Evolutionary conservation across 35 echinoderm and acorn worm genomes (phyloP), one percentile per base, ranked within the genome.

Genomic region (Stichopus chloronotus): DNA sequence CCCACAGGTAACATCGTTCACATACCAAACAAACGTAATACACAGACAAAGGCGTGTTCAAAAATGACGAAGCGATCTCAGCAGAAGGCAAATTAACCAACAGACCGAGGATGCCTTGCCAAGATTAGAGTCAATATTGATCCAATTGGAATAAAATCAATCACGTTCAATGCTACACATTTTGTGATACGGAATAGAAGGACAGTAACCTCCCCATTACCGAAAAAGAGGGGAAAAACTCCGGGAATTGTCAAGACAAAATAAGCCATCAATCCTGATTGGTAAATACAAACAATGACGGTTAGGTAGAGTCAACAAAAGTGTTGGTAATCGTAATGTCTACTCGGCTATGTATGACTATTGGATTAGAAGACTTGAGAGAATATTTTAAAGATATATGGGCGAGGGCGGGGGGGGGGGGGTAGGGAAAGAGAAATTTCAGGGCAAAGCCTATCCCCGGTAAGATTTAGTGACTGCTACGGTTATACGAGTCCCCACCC

Each of bases 111-210:
- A 85, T 85, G 82, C 82, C 52, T 85, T 85, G 21, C 56, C 52
- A 85, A 85, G 82, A 85, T 85, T 55, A 85, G 55, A 57, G 82
- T 58, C 16, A 85, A 85, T 85, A 85, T 85, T 85, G 82, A 85
- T 58, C 55, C 24, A 58, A 85, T 85, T 85, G 55, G 54, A 85
- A 85, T 58, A 85, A 85, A 58, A 85, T 85, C 82, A 85, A 85
- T 85, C 82, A 85, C 16, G 82, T 58, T 19, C 82, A 85, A 21
- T 85, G 82, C 82, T 85, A 85, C 82, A 85, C 82, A 85, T 56
- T 85, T 85, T 85, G 82, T 21, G 82, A 85, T 55, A 85, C 12
- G 17, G 55, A 72, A 72, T 85, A 58, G 14, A 85, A 58, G 82
- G 82, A 85, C 82, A 85, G 82, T 85, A 85, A 85, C 82, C 82